These are phyloP conservation scores for Bombus waltoni DNA, from an alignment of 1,140 invertebrate genomes.

Conservation along the genomic window DNA sequence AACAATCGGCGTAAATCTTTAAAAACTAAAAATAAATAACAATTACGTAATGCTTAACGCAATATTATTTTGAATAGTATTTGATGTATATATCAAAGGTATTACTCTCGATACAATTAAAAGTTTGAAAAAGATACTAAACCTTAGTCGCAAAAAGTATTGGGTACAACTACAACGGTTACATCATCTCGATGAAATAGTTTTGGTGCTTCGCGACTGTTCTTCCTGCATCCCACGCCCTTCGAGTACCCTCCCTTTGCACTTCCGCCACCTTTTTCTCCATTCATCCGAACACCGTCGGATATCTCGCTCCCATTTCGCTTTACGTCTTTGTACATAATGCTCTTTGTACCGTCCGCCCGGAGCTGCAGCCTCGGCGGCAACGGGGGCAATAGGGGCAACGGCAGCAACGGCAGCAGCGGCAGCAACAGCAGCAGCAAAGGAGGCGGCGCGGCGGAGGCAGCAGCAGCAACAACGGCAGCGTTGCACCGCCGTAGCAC, in stretches of 20 bases:
- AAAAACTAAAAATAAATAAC: neutral
- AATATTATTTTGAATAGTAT: neutral
- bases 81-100: neutral
- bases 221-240: conserved; percentile 51
- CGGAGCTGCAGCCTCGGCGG: conserved; percentile 43
- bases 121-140: neutral
- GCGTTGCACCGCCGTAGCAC: conserved; percentile 4
- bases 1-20: neutral
- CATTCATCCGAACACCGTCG: conserved; percentile 73
- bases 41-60: neutral
- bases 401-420: neutral
- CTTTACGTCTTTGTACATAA: conserved; percentile 78
- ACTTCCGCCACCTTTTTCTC: conserved; percentile 57
- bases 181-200: conserved; percentile 17
- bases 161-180: neutral
- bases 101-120: too few species aligned
- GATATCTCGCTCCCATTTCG: conserved; percentile 77
- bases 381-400: conserved; percentile 1
- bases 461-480: conserved; percentile 31
- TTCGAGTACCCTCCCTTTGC: conserved; percentile 9
- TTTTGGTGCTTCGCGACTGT: conserved; percentile 21
- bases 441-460: conserved; percentile 44
- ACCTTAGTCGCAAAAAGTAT: neutral
- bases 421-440: conserved; percentile 27
- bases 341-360: conserved; percentile 75